Evolutionary conservation across 2,888 invertebrate genomes (phyloP), one percentile per base, ranked within the genome.

Genomic region (Pyrgus malvae): DNA sequence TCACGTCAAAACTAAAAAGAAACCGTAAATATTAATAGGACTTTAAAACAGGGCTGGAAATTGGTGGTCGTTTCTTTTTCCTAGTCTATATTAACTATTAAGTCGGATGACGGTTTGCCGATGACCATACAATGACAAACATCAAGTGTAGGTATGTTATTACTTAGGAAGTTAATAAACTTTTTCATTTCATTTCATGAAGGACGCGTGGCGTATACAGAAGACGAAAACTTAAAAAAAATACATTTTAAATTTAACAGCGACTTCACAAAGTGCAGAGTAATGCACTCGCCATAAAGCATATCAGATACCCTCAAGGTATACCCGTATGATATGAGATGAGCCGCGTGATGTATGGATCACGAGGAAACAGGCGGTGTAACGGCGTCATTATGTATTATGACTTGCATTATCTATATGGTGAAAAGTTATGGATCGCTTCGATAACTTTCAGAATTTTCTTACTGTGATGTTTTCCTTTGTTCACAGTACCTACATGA

Each of bases 391-490:
- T 68, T 66, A 68, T 57, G 55, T 62, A 60, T 60, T 61, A 65
- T 68, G 67, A 68, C 67, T 68, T 64, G 67, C 66, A 62, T 55
- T 65, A 62, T 65, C 53, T 55, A 14, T 19, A 54, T 54, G 58
- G 57, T 62, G 58, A 62, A 62, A 61, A 59, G 40, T 58, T 48
- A 58, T 51, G 58, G 41, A 56, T 60, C 41, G 53, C 25, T 35
- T 16, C 44, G 56, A 56, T 57, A 58, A 25, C 57, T 50, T 50
- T 17, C 17, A 42, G 50, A 31, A 12, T 42, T 35, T 35, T 42
- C 1, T n/a, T n/a, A 31, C 31, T 31, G 3, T 31, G 31, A 31
- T 29, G 27, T 29, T 29, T n/a, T n/a, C n/a, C n/a, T n/a, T n/a
- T n/a, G n/a, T n/a, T n/a, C n/a, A n/a, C n/a, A n/a, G n/a, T n/a